Percentiles rank a stretch among this genome's conserved stretches.
phyloP scores from a whole-genome alignment of 2,888 invertebrate species.

The Drosophila birchii region DNA sequence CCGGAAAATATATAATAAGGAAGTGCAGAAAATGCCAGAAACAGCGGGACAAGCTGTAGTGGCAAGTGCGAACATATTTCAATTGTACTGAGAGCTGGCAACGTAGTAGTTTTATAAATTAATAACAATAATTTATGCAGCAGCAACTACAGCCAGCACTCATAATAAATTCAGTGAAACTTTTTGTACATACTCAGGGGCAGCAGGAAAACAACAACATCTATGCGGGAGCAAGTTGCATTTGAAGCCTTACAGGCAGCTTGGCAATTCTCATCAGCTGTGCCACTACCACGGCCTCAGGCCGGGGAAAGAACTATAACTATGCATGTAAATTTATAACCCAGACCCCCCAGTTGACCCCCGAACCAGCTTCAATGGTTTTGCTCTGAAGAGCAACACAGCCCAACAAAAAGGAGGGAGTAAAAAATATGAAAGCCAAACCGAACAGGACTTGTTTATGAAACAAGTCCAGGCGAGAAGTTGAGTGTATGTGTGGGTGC shows the following conservation, averaged over 20 bases:
- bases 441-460: slow-evolving; percentile 65
- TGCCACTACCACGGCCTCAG: slow-evolving; percentile 41
- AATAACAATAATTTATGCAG: slow-evolving; percentile 77
- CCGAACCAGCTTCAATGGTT: slow-evolving; percentile 1
- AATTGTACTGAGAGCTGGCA: slow-evolving; percentile 50
- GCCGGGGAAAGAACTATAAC: slow-evolving; percentile 41
- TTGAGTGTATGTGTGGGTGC: slow-evolving; percentile 27
- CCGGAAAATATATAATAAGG: slow-evolving; percentile 9
- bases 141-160: slow-evolving; percentile 54
- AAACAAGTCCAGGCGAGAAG: slow-evolving; percentile 58
- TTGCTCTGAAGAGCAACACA: slow-evolving; percentile 3
- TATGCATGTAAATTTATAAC: slow-evolving; percentile 70
- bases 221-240: slow-evolving; percentile 55
- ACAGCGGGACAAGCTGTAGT: slow-evolving; percentile 1
- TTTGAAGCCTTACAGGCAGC: slow-evolving; percentile 42
- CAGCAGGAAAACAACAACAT: slow-evolving; percentile 55
- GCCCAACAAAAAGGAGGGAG: background rate
- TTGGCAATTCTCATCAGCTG: slow-evolving; percentile 64
- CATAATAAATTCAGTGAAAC: slow-evolving; percentile 71
- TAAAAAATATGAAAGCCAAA: slow-evolving; percentile 11
- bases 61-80: slow-evolving; percentile 50
- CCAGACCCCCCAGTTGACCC: slow-evolving; percentile 14
- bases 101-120: slow-evolving; percentile 66
- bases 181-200: slow-evolving; percentile 64
- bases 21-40: slow-evolving; percentile 14